These are phyloP conservation scores for Eubucco bourcierii DNA, from an alignment of 2,113 vertebrate genomes.

Conservation along the genomic window DNA sequence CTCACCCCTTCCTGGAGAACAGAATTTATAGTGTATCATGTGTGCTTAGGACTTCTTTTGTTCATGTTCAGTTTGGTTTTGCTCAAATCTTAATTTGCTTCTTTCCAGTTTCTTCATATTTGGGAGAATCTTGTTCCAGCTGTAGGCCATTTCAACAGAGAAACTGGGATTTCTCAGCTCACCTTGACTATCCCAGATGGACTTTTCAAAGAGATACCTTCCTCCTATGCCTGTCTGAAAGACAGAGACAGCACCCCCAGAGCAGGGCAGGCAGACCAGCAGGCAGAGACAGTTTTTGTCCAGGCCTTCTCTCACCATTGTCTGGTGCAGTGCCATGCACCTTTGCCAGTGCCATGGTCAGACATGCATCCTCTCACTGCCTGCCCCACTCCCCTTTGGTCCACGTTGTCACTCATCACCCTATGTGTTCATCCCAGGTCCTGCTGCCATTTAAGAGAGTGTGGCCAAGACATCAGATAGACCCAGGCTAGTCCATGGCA, in stretches of 20 bases:
- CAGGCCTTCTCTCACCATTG: not conserved
- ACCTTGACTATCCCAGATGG: not conserved
- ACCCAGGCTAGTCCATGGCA: not conserved
- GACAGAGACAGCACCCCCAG: not conserved
- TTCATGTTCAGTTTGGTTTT: not conserved
- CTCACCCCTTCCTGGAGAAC: not conserved
- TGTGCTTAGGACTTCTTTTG: not conserved
- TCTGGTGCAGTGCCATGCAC: rapidly evolving
- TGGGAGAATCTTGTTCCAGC: not conserved
- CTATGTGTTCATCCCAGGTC: rapidly evolving
- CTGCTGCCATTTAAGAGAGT: rapidly evolving
- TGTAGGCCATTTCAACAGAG: not conserved
- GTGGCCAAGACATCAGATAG: rapidly evolving
- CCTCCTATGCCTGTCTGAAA: not conserved
- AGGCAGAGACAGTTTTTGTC: not conserved
- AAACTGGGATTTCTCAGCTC: not conserved
- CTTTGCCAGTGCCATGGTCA: not conserved
- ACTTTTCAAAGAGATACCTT: not conserved
- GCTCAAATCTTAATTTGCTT: not conserved
- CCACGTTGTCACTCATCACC: rapidly evolving
- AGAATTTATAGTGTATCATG: not conserved
- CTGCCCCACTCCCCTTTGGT: not conserved
- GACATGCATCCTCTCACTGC: not conserved
- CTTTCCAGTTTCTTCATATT: not conserved
- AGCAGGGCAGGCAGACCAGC: rapidly evolving